Conservation (phyloP, 1,140 invertebrate species). For the Acromyrmex charruanus region DNA sequence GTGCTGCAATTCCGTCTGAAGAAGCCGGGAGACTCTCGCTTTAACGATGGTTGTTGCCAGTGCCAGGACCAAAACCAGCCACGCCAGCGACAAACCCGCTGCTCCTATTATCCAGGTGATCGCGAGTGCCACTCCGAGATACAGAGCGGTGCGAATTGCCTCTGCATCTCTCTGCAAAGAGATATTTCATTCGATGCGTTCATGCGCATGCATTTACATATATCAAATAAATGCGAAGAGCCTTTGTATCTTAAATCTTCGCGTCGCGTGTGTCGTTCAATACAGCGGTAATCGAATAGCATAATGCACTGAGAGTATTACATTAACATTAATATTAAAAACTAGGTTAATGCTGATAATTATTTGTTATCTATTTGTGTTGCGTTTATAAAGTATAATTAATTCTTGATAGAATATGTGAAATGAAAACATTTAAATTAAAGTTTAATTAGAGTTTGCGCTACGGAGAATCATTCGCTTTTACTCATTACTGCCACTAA, state of each 20-base stretch:
- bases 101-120: constrained; percentile 82
- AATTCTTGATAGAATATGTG: not conserved
- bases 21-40: constrained; percentile 77
- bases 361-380: not conserved
- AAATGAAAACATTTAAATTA: not conserved
- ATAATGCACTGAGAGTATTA: not conserved
- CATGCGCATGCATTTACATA: not conserved
- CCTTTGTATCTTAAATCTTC: not conserved
- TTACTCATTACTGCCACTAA: not conserved
- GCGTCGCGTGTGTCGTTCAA: not conserved
- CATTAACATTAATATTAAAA: constrained; percentile 8
- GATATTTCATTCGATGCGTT: constrained; percentile 34
- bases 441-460: not conserved
- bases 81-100: constrained; percentile 81
- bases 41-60: constrained; percentile 79
- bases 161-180: constrained; percentile 78
- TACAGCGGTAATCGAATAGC: not conserved
- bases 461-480: not conserved
- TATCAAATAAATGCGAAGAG: constrained; percentile 27
- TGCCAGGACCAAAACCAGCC: constrained; percentile 81
- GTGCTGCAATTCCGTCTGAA: constrained; percentile 78
- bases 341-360: not conserved
- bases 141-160: constrained; percentile 75
- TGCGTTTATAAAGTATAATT: not conserved
- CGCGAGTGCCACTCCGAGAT: constrained; percentile 75